phyloP scores from a whole-genome alignment of 2,113 vertebrate genomes.

The Paramisgurnus dabryanus region DNA sequence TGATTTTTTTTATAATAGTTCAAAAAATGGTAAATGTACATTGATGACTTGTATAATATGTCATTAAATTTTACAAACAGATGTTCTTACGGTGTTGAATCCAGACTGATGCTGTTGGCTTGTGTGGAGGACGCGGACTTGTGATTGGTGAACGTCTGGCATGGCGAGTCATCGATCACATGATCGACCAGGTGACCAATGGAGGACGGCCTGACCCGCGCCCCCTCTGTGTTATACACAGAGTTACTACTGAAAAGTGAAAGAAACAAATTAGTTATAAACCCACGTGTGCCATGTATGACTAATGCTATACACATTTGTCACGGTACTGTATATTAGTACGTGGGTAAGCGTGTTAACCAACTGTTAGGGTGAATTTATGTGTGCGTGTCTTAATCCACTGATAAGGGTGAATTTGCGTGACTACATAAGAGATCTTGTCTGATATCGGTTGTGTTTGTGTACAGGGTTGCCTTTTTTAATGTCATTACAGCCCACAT shows the following conservation, averaged over 20 bases:
- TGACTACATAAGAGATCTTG: too few species aligned
- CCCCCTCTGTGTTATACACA: conserved; percentile 86
- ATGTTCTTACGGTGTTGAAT: conserved; percentile 90
- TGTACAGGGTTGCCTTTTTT: too few species aligned
- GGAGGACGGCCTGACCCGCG: conserved; percentile 88
- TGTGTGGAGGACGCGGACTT: conserved; percentile 96
- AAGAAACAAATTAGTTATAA: not conserved
- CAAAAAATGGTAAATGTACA: too few species aligned
- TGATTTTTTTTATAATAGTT: too few species aligned
- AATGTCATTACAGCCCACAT: too few species aligned
- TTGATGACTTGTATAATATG: too few species aligned
- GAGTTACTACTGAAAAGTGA: conserved; percentile 81
- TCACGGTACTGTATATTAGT: not conserved
- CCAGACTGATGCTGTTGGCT: conserved; percentile 96
- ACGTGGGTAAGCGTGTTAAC: not conserved
- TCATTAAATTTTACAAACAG: not conserved
- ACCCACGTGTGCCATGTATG: not conserved
- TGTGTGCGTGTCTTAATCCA: too few species aligned
- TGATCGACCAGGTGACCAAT: conserved; percentile 96
- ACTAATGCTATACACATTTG: too few species aligned
- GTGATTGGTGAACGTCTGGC: conserved; percentile 89
- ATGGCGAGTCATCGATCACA: conserved; percentile 86
- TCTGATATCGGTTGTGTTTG: too few species aligned
- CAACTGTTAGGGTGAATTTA: too few species aligned
- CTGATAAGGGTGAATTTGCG: too few species aligned